phyloP scores from a whole-genome alignment of 2,797 vertebrate genomes.

The Anolis apletophallus region DNA sequence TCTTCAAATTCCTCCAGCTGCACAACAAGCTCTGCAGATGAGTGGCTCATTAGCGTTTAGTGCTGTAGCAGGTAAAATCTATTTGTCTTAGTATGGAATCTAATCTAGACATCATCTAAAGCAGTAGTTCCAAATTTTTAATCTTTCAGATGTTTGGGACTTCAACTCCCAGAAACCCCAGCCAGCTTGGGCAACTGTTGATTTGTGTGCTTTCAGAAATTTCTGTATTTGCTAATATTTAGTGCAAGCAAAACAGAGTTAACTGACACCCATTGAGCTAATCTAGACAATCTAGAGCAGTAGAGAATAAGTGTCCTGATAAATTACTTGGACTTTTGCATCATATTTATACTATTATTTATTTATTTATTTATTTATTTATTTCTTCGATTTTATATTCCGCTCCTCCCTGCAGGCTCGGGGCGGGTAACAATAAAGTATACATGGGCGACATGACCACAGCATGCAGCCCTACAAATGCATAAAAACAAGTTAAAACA shows the following conservation, averaged over 20 bases:
- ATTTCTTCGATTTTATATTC: no score
- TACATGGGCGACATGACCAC: no score
- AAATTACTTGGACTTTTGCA: background rate
- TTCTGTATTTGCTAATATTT: background rate
- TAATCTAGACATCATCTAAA: background rate
- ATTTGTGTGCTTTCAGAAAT: background rate
- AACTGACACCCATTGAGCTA: no score
- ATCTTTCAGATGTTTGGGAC: no score
- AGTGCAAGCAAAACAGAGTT: background rate
- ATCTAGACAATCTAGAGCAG: no score
- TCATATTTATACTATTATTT: background rate
- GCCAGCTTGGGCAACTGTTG: background rate
- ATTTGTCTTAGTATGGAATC: conserved; percentile 22
- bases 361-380: no score
- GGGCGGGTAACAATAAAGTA: no score
- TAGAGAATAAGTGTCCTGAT: background rate
- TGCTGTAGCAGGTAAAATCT: conserved; percentile 90
- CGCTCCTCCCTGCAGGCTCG: no score
- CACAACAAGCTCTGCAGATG: conserved; percentile 97
- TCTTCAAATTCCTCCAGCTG: conserved; percentile 93
- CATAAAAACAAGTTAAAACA: no score
- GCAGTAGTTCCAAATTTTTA: background rate
- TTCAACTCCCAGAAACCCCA: no score
- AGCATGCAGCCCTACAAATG: no score
- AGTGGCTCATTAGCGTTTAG: conserved; percentile 93